phyloP scores from a whole-genome alignment of 2,888 invertebrate genomes.

The Lissonota sp. region DNA sequence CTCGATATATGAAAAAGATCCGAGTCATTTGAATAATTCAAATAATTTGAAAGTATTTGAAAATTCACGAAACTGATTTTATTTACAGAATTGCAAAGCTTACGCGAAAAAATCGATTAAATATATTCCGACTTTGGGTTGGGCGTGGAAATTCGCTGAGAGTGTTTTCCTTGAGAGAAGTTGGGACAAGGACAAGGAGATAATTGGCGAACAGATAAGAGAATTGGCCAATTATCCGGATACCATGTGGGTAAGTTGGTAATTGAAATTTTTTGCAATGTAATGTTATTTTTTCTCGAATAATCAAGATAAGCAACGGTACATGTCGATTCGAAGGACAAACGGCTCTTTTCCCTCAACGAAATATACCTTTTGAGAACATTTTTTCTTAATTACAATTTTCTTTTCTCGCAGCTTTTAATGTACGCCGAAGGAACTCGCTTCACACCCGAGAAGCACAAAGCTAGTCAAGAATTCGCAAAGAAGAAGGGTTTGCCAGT shows the following conservation, averaged over 20 bases:
- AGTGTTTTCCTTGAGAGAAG: slow-evolving; percentile 96
- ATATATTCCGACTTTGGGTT: slow-evolving; percentile 96
- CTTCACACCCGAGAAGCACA: slow-evolving; percentile 94
- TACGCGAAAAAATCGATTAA: slow-evolving; percentile 96
- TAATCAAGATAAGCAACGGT: too few relatives aligned
- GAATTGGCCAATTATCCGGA: slow-evolving; percentile 95
- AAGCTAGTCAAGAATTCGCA: slow-evolving; percentile 94
- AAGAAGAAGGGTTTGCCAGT: slow-evolving; percentile 92
- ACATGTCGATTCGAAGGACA: too few relatives aligned
- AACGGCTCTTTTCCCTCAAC: too few relatives aligned
- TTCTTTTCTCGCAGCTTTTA: slow-evolving; percentile 52
- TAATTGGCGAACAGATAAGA: slow-evolving; percentile 91
- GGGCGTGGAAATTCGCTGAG: slow-evolving; percentile 98
- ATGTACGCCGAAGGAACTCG: slow-evolving; percentile 96
- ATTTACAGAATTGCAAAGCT: slow-evolving; percentile 93
- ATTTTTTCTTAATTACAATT: background rate
- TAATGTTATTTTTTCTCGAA: too few relatives aligned
- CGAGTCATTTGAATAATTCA: background rate
- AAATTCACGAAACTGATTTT: background rate
- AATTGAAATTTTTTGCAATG: background rate
- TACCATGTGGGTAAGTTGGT: slow-evolving; percentile 91
- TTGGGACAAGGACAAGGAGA: slow-evolving; percentile 95
- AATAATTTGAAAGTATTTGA: slow-evolving; percentile 8
- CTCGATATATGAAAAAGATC: background rate
- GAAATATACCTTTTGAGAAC: too few relatives aligned